Evolutionary conservation across 2,113 vertebrate species (phyloP), one percentile per base, ranked within the genome.

Genomic region (Planiliza haematocheilus): DNA sequence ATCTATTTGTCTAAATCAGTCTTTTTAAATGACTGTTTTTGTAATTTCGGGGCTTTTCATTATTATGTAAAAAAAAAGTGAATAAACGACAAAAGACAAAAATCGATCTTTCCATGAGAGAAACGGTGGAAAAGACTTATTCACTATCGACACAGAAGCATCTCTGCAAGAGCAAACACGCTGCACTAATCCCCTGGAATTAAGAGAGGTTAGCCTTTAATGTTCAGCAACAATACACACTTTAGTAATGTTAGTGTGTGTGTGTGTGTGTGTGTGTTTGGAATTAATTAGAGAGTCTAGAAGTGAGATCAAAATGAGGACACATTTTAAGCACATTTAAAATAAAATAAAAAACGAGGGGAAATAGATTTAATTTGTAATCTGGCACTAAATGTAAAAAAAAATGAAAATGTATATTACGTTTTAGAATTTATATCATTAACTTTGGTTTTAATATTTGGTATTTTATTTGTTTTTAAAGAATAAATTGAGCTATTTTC

Each of bases 131-230:
- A n/a, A 34, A 41, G 7, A 48, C 18, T 38, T 49, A 34, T 74
- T 24, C 17, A 42, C 1, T 24, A 7, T 18, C 17, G 48, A 52
- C 50, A 53, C 63, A 49, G 20, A 65, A 51, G 48, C 62, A 39
- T 75, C 30, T 59, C 48, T 52, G 51, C 57, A 76, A 61, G 52
- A 64, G 37, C 72, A 83, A 77, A 78, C 81, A 75, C 16, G 74
- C 61, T 46, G 61, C 75, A 57, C 63, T 83, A 74, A 86, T 79
- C 74, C 64, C 50, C 51, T 52, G 79, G 67, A 79, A 74, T 83
- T 83, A 87, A 61, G 41, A 77, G 72, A 72, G 69, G 56, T 85
- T 77, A 80, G 65, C 55, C 55, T 78, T 78, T 78, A 69, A 85
- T 77, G 80, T 74, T 64, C 48, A 43, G 41, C 50, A 59, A 74